Base-by-base conservation (phyloP, 2,113 vertebrate genomes). In the Lichenostomus cassidix region DNA sequence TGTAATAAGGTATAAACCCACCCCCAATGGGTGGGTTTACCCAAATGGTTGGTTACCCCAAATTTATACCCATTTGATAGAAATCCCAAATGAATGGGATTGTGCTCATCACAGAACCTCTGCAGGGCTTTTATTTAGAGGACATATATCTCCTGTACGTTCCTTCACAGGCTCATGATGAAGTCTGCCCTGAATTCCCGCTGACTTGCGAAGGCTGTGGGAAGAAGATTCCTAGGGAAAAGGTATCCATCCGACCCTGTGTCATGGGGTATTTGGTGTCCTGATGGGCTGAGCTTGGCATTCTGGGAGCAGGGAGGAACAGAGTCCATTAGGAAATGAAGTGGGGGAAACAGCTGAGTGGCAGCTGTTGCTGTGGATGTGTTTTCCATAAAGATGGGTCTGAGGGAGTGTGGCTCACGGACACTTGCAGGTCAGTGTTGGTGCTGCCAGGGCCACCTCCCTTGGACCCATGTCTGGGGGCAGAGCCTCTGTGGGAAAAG, bases 161-260 rank as follows among this genome's bases (percentile, higher is more conserved):
- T 93, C 46, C 69, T 74, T 67, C 50, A 21, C 74, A 99, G 99
- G 98, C 98, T 10, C 99, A 99, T 22, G 98, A 98, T 4, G 98
- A 98, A 24, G 97, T 98, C 83, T 99, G 99, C 91, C 97, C 98
- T 52, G 98, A 98, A 86, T 98, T 98, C 49, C 99, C 99, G 1
- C 81, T 99, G 96, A 98, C 98, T 25, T 99, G 99, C 11, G 98
- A 99, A 14, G 98, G 98, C 97, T 99, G 99, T 11, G 98, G 98
- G 49, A 98, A 98, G 89, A 99, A 98, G 94, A 98, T 99, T 87
- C 97, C 98, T 3, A 97, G 99, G 83, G 99, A 99, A 96, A 99
- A 98, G 98, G 99, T 99, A 83, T 59, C 35, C 1, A 25, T 74
- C 39, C 0, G 6, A 53, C 17, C 64, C 5, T 23, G 39, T 50